Percentiles rank a stretch among this genome's conserved stretches.
Evolutionary conservation across 1,140 invertebrate genomes (phyloP).

Genomic region (Samia ricini): DNA sequence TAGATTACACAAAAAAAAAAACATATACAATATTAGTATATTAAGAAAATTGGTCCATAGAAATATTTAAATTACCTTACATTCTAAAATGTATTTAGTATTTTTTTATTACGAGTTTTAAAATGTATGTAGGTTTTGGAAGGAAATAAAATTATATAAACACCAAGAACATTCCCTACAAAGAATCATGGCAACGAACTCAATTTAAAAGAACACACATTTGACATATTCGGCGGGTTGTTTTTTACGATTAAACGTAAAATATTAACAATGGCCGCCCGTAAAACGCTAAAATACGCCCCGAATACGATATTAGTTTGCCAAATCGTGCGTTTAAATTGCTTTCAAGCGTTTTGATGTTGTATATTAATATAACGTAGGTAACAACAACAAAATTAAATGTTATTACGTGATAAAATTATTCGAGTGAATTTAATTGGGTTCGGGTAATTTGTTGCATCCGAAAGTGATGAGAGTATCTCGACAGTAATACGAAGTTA

Average conservation of each 20-base stretch:
- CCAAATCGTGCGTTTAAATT: constrained; percentile 10
- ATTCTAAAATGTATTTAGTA: too few species aligned
- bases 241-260: constrained; percentile 46
- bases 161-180: constrained; percentile 11
- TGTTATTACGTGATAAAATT: constrained; percentile 4
- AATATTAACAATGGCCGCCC: constrained; percentile 41
- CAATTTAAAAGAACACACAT: constrained; percentile 20
- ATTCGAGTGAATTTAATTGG: constrained; percentile 5
- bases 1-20: too few species aligned
- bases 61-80: too few species aligned
- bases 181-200: constrained; percentile 23
- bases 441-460: neutral
- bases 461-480: neutral
- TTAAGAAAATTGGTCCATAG: too few species aligned
- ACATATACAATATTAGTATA: too few species aligned
- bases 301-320: constrained; percentile 15
- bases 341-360: constrained; percentile 4
- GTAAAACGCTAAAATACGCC: constrained; percentile 38
- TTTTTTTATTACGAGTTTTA: too few species aligned
- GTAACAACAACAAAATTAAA: constrained; percentile 4
- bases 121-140: too few species aligned
- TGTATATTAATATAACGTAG: constrained; percentile 5
- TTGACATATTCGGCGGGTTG: constrained; percentile 40
- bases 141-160: neutral
- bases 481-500: neutral